Percentiles rank a stretch among this genome's conserved stretches.
These are phyloP conservation scores for Spisula solida DNA, from an alignment of 2,888 invertebrate species.

Conservation along the genomic window DNA sequence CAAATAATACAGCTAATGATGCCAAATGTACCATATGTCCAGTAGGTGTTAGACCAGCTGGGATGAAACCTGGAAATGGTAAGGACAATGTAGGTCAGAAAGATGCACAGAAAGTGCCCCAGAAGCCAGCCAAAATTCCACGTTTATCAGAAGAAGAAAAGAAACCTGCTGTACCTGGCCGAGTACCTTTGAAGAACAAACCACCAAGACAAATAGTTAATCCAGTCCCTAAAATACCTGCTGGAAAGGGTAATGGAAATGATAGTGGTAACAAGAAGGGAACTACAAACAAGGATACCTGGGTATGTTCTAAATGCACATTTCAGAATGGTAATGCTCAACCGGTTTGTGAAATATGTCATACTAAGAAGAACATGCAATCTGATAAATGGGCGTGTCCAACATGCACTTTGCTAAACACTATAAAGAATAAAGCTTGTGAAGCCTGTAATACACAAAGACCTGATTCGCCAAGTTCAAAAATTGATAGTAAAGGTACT, in stretches of 20 bases:
- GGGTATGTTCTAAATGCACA: constrained; percentile 96
- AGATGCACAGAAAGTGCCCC: constrained; percentile 34
- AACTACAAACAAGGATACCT: constrained; percentile 85
- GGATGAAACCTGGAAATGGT: constrained; percentile 16
- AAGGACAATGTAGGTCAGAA: not conserved
- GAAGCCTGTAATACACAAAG: constrained; percentile 72
- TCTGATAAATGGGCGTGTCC: constrained; percentile 77
- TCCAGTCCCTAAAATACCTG: not conserved
- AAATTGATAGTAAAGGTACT: not conserved
- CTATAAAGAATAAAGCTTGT: constrained; percentile 66
- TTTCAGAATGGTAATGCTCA: constrained; percentile 92
- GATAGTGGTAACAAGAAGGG: constrained; percentile 34
- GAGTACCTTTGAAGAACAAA: constrained; percentile 29
- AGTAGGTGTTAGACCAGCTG: constrained; percentile 80
- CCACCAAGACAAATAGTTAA: not conserved
- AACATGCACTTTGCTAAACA: constrained; percentile 79
- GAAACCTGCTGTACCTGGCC: constrained; percentile 29
- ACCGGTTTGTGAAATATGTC: constrained; percentile 94
- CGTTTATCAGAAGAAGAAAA: not conserved
- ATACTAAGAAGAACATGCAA: constrained; percentile 87
- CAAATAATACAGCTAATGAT: constrained; percentile 94
- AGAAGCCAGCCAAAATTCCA: constrained; percentile 35
- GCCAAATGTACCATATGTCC: constrained; percentile 95
- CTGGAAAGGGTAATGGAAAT: not conserved
- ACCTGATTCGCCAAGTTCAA: constrained; percentile 23